These are phyloP conservation scores for Punctoribates punctum DNA, from an alignment of 2,888 invertebrate genomes.

Conservation along the genomic window DNA sequence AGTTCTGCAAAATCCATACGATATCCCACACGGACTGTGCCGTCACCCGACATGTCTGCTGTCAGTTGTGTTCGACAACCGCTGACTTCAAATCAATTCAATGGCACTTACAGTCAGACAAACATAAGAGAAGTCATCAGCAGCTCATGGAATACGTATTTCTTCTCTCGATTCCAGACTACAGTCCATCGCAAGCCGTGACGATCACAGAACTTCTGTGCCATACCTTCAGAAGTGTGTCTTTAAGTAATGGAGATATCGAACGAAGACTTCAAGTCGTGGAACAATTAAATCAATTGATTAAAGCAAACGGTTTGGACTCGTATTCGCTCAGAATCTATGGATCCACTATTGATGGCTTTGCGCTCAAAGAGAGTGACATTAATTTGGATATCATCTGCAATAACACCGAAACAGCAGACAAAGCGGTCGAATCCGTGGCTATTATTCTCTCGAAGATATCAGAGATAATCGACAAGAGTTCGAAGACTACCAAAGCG, in stretches of 20 bases:
- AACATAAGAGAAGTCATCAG: not conserved
- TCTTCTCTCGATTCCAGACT: not conserved
- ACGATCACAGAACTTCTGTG: not conserved
- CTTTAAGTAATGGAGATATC: not conserved
- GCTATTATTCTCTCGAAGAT: conserved; percentile 43
- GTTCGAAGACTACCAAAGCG: conserved; percentile 34
- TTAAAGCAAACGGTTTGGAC: not conserved
- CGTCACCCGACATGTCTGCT: not conserved
- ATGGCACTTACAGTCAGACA: not conserved
- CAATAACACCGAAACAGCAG: not conserved
- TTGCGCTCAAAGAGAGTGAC: conserved; percentile 55
- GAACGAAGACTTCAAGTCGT: not conserved
- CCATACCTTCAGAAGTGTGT: not conserved
- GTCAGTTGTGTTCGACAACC: not conserved
- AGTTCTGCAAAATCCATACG: conserved; percentile 16
- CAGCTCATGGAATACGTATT: conserved; percentile 9
- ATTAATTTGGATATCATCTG: conserved; percentile 54
- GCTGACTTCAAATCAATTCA: conserved; percentile 28
- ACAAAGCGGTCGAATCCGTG: not conserved
- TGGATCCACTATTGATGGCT: conserved; percentile 55
- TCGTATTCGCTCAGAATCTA: not conserved
- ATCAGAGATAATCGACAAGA: conserved; percentile 36
- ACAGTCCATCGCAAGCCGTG: not conserved
- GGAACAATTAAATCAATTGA: conserved; percentile 1
- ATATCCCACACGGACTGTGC: conserved; percentile 5